Percentiles rank a stretch among this genome's conserved stretches.
Evolutionary conservation across 2,888 invertebrate species (phyloP).

Genomic region (Tetranychus piercei): DNA sequence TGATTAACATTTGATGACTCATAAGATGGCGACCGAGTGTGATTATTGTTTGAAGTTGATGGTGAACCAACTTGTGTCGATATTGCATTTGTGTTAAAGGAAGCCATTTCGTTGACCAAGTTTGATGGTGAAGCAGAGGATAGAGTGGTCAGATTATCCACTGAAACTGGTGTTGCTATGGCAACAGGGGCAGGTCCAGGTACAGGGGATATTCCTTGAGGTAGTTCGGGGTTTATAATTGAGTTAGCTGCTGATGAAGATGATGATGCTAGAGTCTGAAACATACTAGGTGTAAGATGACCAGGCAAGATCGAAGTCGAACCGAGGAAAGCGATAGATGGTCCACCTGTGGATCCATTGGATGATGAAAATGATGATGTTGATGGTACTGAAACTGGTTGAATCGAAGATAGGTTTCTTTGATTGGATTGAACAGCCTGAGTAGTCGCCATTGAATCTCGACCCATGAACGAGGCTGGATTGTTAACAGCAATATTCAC

Average conservation of each 20-base stretch:
- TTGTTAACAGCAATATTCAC: neutral
- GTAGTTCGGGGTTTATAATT: neutral
- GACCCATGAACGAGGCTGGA: neutral
- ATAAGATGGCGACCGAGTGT: neutral
- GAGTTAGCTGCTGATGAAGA: neutral
- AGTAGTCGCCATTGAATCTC: neutral
- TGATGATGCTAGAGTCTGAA: neutral
- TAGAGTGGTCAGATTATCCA: neutral
- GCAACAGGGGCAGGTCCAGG: conserved; percentile 6
- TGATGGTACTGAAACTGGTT: neutral
- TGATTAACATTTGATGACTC: neutral
- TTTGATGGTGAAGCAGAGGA: neutral
- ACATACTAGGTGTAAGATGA: neutral
- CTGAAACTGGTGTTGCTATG: neutral
- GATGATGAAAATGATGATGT: neutral
- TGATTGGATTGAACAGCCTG: neutral
- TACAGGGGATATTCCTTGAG: neutral
- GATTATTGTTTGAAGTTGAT: neutral
- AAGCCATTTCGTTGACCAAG: neutral
- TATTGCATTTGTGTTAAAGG: neutral
- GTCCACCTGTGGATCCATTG: neutral
- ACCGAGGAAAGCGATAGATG: neutral
- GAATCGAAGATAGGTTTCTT: neutral
- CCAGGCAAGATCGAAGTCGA: neutral
- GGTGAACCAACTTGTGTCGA: neutral